A percentile compares a stretch with the other conserved stretches of the same genome.
Evolutionary conservation across 2,113 vertebrate genomes (phyloP).

Genomic region (Pangasianodon gigas): DNA sequence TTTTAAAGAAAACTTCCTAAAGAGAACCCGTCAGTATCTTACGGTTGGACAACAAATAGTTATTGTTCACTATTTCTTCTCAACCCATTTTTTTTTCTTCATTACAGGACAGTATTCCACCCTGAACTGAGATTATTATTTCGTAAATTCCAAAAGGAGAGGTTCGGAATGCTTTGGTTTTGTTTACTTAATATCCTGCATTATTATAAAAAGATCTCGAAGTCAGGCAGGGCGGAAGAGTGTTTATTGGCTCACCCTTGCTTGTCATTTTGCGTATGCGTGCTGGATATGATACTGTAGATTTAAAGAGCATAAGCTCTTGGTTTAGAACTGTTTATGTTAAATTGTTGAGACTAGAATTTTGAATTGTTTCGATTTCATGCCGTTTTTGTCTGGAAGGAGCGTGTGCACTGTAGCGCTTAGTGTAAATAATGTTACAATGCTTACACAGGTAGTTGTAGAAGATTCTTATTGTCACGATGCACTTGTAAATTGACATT

Average conservation of each 20-base stretch:
- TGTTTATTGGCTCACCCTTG: neutral
- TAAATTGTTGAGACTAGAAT: neutral
- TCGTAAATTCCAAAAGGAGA: neutral
- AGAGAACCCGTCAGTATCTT: slow-evolving; percentile 1
- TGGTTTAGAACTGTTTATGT: neutral
- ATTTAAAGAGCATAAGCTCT: neutral
- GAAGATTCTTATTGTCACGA: neutral
- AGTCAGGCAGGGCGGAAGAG: neutral
- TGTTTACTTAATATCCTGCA: neutral
- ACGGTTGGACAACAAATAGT: neutral
- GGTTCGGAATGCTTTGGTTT: neutral
- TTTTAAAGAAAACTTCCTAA: neutral
- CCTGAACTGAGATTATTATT: neutral
- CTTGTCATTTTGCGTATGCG: neutral
- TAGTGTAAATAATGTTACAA: slow-evolving; percentile 28
- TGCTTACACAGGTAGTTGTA: slow-evolving; percentile 14
- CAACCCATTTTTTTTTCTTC: slow-evolving; percentile 11
- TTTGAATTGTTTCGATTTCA: neutral
- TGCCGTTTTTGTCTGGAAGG: neutral
- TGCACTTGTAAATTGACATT: slow-evolving; percentile 20
- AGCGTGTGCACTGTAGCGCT: neutral
- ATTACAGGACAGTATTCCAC: slow-evolving; percentile 38
- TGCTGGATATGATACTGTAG: neutral
- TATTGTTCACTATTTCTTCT: slow-evolving; percentile 13
- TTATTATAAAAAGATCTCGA: neutral